phyloP scores from a whole-genome alignment of 1,140 invertebrate genomes.

The Drosophila lacertosa region DNA sequence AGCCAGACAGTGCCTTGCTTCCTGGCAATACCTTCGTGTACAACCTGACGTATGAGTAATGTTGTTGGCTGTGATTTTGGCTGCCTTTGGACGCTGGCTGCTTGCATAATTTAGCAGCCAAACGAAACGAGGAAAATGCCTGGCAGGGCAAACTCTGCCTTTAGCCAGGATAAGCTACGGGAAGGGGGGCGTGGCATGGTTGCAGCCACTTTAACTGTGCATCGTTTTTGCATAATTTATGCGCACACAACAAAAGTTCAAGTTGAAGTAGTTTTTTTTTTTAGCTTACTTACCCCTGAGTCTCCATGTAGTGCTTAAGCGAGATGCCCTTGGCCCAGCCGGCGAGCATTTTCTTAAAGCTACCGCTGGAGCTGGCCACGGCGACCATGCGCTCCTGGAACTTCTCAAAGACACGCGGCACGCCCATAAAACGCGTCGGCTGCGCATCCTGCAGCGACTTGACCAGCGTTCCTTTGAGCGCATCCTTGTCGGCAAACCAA shows the following conservation, averaged over 20 bases:
- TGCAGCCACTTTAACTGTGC: constrained; percentile 78
- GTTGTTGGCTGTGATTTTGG: constrained; percentile 78
- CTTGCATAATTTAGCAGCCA: constrained; percentile 77
- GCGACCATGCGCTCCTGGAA: constrained; percentile 90
- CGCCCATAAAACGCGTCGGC: constrained; percentile 94
- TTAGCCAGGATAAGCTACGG: constrained; percentile 25
- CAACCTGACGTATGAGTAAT: constrained; percentile 77
- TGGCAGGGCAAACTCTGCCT: constrained; percentile 49
- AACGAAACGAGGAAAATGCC: constrained; percentile 46
- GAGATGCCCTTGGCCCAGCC: constrained; percentile 87
- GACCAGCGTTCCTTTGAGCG: constrained; percentile 92
- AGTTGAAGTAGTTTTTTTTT: constrained; percentile 54
- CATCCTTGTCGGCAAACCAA: constrained; percentile 94
- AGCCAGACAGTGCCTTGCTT: too few relatives aligned
- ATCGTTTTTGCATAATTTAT: constrained; percentile 79
- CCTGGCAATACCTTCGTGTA: constrained; percentile 38
- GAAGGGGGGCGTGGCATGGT: constrained; percentile 20
- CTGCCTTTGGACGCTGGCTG: constrained; percentile 37
- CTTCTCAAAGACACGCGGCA: constrained; percentile 97
- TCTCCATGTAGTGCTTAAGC: constrained; percentile 88
- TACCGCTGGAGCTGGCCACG: constrained; percentile 73
- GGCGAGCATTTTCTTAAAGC: constrained; percentile 77
- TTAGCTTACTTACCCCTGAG: constrained; percentile 72
- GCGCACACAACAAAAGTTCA: constrained; percentile 55
- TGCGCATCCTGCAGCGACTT: constrained; percentile 91